phyloP scores from a whole-genome alignment of 2,888 invertebrate genomes.

The Allygus modestus region DNA sequence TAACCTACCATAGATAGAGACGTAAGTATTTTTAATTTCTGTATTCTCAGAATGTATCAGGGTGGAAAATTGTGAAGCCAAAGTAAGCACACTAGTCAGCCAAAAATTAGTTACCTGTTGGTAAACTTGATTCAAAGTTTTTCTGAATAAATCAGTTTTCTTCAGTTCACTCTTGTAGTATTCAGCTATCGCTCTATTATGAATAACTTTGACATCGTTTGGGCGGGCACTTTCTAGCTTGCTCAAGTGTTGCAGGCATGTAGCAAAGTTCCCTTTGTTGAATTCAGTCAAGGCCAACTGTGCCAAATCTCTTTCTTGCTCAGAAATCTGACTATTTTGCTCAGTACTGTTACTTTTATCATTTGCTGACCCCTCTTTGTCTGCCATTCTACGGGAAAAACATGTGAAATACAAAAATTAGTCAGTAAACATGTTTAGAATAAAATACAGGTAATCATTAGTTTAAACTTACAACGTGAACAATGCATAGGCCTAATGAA shows the following conservation, averaged over 20 bases:
- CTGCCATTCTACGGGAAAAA: slow-evolving; percentile 33
- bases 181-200: slow-evolving; percentile 91
- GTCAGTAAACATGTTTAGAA: too few species aligned
- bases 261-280: slow-evolving; percentile 74
- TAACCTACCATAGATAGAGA: too few species aligned
- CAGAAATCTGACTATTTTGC: slow-evolving; percentile 71
- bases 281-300: slow-evolving; percentile 80
- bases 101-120: slow-evolving; percentile 76
- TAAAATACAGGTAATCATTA: too few species aligned
- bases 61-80: too few species aligned
- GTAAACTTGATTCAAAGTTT: slow-evolving; percentile 81
- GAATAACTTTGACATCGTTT: slow-evolving; percentile 85
- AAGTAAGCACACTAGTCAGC: too few species aligned
- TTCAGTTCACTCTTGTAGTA: slow-evolving; percentile 86
- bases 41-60: too few species aligned
- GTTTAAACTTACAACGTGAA: too few species aligned
- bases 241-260: slow-evolving; percentile 77
- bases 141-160: slow-evolving; percentile 85
- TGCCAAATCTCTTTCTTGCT: slow-evolving; percentile 79
- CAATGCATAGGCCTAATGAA: too few species aligned
- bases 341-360: slow-evolving; percentile 55
- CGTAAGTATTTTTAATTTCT: too few species aligned
- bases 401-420: too few species aligned
- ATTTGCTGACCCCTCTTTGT: slow-evolving; percentile 36
- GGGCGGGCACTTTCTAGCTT: slow-evolving; percentile 81